Base-by-base conservation (phyloP, 2,888 invertebrate genomes). In the Apamea epomidion region DNA sequence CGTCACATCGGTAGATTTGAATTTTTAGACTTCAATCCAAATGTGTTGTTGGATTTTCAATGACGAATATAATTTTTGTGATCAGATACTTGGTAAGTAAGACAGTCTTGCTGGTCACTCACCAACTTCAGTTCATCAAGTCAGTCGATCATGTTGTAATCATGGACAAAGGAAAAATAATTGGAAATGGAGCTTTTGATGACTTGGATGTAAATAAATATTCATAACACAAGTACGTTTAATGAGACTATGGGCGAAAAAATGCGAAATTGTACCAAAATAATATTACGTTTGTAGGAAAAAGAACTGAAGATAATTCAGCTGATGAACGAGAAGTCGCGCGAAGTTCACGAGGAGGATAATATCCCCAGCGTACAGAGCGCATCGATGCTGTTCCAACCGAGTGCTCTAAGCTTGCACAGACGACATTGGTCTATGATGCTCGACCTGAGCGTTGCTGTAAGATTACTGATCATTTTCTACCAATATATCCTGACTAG, bases 71-170 rank as follows among this genome's bases (percentile, higher is more conserved):
- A 29, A 29, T 65, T 70, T 82, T 45, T 76, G 58, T 51, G 77
- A 84, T 70, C 76, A 97, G 97, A 84, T 96, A 97, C 89, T 94
- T 99, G 78, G 96, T 96, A 67, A 97, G 97, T n/a, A 98, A 98
- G 92, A 98, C 98, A 16, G 97, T 98, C 0, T 97, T 99, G 72
- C 95, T 99, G 78, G 98, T 98, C 7, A 99, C 99, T 0, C 99
- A 99, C 96, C 99, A 99, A 93, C 94, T 99, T 74, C 99, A 99
- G 93, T 98, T 98, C 88, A 95, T 98, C 16, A 98, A 98, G 89
- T 96, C 97, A 64, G 98, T 98, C 2, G 98, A 98, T 92, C 97
- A 97, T 80, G 97, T 97, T 29, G 92, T 97, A 1, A 94, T 97
- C 25, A 93, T 97, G 95, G 94, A 96, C 21, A 95, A 96, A 80